Evolutionary conservation across 2,797 vertebrate species (phyloP), one percentile per base, ranked within the genome.

Genomic region (Antennarius maculatus): DNA sequence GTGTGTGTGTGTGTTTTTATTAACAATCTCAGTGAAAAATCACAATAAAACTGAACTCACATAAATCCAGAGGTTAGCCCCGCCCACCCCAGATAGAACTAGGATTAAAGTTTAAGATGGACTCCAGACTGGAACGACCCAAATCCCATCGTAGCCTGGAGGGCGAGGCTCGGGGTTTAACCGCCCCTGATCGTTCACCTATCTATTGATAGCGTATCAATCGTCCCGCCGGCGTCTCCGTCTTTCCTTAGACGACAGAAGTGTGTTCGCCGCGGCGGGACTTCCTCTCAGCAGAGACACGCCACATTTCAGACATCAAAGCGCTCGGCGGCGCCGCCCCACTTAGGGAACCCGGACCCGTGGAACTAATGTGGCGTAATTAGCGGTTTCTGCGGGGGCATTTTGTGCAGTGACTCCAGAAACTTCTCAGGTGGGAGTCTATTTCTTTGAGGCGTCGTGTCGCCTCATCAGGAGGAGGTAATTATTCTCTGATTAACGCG

Each of bases 401-500:
- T 71, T 83, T 87, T 84, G 73, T 66, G 79, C 76, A 66, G 79
- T 54, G 27, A 75, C 77, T 79, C 81, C 66, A 79, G 64, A 74
- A 84, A 82, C 77, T 83, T 66, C 61, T 89, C 85, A 77, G 76
- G 84, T 86, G 81, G 85, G 77, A 75, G 84, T 64, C 84, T 80
- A 83, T 86, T 88, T 87, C 86, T 89, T 91, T 79, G 79, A 90
- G 86, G 76, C 83, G 71, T 68, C 57, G 65, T 69, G 82, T 69
- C 68, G 75, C 76, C 81, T 90, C 81, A 89, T 92, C 90, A 89
- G 51, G 41, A 45, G 66, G 79, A 91, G 76, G 83, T 87, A 90
- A 91, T 92, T 91, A 91, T 74, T 79, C 62, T 3, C 86, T 89
- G 84, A 91, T 89, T 88, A 89, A 82, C 86, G 74, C 59, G 54